Conservation (phyloP, 2,113 vertebrate genomes). For the Empidonax alnorum region DNA sequence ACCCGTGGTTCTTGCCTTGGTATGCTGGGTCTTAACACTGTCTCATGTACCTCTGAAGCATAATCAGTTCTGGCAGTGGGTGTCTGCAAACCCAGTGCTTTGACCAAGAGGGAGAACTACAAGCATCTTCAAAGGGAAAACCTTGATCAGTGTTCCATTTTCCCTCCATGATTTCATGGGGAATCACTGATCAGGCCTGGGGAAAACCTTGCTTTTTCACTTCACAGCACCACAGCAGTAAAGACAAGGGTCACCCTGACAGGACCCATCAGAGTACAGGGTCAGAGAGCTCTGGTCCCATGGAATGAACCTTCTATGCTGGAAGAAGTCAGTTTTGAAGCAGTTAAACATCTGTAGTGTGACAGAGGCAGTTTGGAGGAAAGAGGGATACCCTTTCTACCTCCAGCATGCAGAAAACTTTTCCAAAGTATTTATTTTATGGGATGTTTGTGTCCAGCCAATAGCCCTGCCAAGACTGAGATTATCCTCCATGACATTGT, state of each 20-base stretch:
- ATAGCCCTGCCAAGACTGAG: neutral
- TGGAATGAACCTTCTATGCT: neutral
- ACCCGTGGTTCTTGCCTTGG: neutral
- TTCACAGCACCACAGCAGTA: neutral
- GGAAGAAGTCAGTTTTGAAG: neutral
- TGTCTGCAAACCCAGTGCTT: neutral
- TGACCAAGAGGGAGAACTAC: neutral
- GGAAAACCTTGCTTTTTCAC: neutral
- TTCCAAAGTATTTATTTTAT: neutral
- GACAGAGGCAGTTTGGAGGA: neutral
- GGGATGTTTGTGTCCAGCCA: neutral
- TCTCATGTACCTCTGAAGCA: neutral
- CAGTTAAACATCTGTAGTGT: neutral
- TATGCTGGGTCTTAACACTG: neutral
- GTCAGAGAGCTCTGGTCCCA: neutral
- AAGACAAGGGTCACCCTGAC: neutral
- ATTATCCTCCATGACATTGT: neutral
- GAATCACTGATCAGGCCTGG: neutral
- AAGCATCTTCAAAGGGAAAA: neutral
- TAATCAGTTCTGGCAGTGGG: neutral
- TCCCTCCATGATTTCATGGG: accelerated
- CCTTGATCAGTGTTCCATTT: neutral
- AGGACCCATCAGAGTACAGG: accelerated
- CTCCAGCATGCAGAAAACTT: neutral
- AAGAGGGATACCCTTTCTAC: neutral